Percentiles rank a stretch among this genome's conserved stretches.
Evolutionary conservation across 2,888 invertebrate species (phyloP).

Genomic region (Cyclophora albipunctata): DNA sequence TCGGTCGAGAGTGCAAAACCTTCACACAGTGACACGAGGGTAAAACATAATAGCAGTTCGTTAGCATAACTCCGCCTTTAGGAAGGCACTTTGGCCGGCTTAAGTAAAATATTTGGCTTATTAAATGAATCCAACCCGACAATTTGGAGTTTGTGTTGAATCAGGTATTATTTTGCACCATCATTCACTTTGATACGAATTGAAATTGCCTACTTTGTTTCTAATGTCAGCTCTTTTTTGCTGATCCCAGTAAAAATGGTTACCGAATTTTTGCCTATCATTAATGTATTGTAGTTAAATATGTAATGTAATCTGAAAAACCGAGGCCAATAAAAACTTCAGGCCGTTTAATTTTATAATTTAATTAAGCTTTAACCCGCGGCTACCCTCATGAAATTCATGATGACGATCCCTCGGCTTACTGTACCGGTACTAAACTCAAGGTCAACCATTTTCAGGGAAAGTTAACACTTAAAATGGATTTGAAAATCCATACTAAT

Average conservation of each 20-base stretch:
- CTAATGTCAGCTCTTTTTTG: neutral
- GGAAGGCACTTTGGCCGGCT: constrained; percentile 41
- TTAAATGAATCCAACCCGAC: constrained; percentile 48
- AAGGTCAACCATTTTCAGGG: no score
- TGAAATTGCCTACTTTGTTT: neutral
- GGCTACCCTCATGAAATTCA: no score
- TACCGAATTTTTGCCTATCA: no score
- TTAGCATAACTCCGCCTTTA: constrained; percentile 57
- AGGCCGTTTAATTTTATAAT: no score
- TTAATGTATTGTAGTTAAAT: no score
- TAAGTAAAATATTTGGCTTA: constrained; percentile 60
- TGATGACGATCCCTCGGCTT: no score
- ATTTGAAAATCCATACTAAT: no score
- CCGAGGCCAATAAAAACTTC: no score
- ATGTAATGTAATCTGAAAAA: no score
- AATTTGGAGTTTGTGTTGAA: constrained; percentile 32
- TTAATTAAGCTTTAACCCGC: no score
- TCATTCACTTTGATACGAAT: constrained; percentile 6
- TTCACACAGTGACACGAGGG: constrained; percentile 72
- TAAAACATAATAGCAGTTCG: constrained; percentile 67
- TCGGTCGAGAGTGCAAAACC: constrained; percentile 72
- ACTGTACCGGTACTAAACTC: no score
- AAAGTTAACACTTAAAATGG: no score
- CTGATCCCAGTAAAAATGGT: neutral
- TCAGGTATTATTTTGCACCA: constrained; percentile 20